A percentile compares a stretch with the other conserved stretches of the same genome.
Evolutionary conservation across 2,113 vertebrate species (phyloP).

Genomic region (Pseudopodoces humilis): DNA sequence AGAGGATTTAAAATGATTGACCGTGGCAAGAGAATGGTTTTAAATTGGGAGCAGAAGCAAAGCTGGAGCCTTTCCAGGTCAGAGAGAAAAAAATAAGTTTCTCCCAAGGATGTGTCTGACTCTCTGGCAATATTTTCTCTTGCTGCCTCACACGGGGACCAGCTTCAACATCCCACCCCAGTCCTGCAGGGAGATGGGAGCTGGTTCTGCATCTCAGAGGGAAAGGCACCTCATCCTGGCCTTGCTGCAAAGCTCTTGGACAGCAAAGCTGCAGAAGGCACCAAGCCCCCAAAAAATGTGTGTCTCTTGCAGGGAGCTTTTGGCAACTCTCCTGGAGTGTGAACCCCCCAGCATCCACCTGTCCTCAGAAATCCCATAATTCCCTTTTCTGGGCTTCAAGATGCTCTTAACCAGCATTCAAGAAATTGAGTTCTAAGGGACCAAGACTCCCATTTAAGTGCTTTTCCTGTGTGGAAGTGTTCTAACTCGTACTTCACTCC

Average conservation of each 20-base stretch:
- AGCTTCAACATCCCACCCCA: neutral
- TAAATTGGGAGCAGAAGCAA: slow-evolving; percentile 32
- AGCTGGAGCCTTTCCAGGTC: slow-evolving; percentile 23
- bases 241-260: neutral
- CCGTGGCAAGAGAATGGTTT: neutral
- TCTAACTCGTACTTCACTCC: neutral
- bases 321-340: neutral
- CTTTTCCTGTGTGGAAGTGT: neutral
- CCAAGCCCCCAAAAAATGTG: fast-evolving
- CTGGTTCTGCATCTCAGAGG: neutral
- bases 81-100: neutral
- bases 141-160: fast-evolving
- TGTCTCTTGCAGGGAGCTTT: neutral
- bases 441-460: neutral
- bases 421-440: neutral
- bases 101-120: neutral
- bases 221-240: fast-evolving
- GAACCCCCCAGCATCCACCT: neutral
- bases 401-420: neutral
- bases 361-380: fast-evolving
- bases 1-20: slow-evolving; percentile 33
- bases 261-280: neutral
- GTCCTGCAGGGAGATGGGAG: fast-evolving
- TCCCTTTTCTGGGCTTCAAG: neutral
- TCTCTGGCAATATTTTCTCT: neutral